Percentiles rank a stretch among this genome's conserved stretches.
These are phyloP conservation scores for Boloria euphrosyne DNA, from an alignment of 2,888 invertebrate species.

Conservation along the genomic window DNA sequence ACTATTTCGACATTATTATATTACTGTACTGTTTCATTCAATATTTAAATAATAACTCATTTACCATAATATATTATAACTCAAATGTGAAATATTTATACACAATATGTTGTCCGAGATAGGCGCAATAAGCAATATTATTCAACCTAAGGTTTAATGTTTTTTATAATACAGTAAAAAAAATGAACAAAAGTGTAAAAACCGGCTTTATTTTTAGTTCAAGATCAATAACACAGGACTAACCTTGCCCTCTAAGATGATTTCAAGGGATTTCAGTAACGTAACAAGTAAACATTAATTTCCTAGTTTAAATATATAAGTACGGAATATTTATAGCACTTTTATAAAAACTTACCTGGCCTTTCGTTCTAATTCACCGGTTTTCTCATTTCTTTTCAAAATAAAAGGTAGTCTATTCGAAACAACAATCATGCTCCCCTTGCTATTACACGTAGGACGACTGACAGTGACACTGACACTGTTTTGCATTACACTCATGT, in stretches of 20 bases:
- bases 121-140: too few species aligned
- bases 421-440: conserved; percentile 93
- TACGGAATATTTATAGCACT: neutral
- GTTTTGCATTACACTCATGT: conserved; percentile 65
- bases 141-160: neutral
- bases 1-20: too few species aligned
- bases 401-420: conserved; percentile 95
- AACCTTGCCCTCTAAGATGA: conserved; percentile 3
- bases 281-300: neutral
- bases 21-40: too few species aligned
- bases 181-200: neutral
- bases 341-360: conserved; percentile 86
- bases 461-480: conserved; percentile 49
- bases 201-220: conserved; percentile 22
- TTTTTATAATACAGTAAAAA: neutral
- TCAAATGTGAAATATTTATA: too few species aligned
- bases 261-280: neutral
- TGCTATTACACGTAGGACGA: conserved; percentile 78
- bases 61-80: neutral
- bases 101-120: too few species aligned
- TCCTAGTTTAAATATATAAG: neutral
- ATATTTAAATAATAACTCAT: neutral
- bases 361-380: conserved; percentile 88
- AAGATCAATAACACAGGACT: conserved; percentile 20
- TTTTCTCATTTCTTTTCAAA: conserved; percentile 87